These are phyloP conservation scores for Lampropteryx suffumata DNA, from an alignment of 2,888 invertebrate genomes.

Conservation along the genomic window DNA sequence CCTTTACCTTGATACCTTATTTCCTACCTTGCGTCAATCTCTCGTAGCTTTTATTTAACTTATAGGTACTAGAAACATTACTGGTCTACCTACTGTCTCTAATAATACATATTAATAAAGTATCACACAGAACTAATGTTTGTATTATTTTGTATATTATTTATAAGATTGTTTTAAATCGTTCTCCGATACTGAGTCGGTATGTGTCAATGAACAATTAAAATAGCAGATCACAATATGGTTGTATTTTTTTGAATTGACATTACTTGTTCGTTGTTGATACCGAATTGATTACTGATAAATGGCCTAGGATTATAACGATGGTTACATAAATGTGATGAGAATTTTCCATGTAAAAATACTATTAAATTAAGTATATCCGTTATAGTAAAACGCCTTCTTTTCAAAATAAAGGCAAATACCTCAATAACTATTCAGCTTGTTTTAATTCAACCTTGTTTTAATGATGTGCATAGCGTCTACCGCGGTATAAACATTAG, in stretches of 20 bases:
- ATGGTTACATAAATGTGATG: slow-evolving; percentile 77
- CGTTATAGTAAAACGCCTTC: slow-evolving; percentile 79
- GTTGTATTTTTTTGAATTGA: slow-evolving; percentile 79
- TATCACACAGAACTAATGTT: slow-evolving; percentile 76
- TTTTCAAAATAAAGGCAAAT: slow-evolving; percentile 79
- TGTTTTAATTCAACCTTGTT: slow-evolving; percentile 60
- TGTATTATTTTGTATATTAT: slow-evolving; percentile 83
- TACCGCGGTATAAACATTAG: too few relatives aligned
- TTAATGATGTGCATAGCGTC: not conserved
- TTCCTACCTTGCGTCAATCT: too few relatives aligned
- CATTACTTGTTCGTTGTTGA: slow-evolving; percentile 62
- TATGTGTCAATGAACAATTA: slow-evolving; percentile 61
- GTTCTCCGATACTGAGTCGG: slow-evolving; percentile 56
- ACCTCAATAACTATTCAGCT: slow-evolving; percentile 74
- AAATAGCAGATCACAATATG: slow-evolving; percentile 69
- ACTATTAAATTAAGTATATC: slow-evolving; percentile 78
- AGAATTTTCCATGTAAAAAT: slow-evolving; percentile 82
- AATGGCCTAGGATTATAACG: slow-evolving; percentile 75
- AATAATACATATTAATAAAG: too few relatives aligned
- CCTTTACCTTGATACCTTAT: too few relatives aligned
- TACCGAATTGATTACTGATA: slow-evolving; percentile 73
- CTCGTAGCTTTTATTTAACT: too few relatives aligned
- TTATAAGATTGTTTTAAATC: slow-evolving; percentile 77
- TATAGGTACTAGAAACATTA: too few relatives aligned
- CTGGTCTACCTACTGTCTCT: too few relatives aligned